Base-by-base conservation (phyloP, 2,888 invertebrate genomes). In the Noctua fimbriata region DNA sequence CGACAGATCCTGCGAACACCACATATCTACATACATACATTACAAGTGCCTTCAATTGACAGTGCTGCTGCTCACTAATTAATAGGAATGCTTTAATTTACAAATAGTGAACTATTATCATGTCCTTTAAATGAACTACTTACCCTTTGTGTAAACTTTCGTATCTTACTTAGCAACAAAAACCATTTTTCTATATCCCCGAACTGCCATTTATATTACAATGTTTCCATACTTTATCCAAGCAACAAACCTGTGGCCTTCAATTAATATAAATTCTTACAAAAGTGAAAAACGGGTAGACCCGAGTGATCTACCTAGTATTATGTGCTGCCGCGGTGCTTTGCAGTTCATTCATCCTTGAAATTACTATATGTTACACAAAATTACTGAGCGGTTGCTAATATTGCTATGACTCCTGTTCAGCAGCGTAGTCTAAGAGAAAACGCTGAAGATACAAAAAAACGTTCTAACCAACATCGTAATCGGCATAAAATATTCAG, bases 1-100 rank as follows among this genome's bases (percentile, higher is more conserved):
- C 83, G 79, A 89, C 89, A 91, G 90, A 89, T 89, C 84, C 84
- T 84, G 81, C 73, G 75, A 83, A 85, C 76, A 83, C 84, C 84
- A 86, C 79, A 76, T 87, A 85, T 41, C 44, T 67, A 67, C n/a
- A 67, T 36, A 88, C 69, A 77, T 83, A 88, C 69, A 78, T 83
- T 87, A 89, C 80, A 83, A 84, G 80, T 87, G 86, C 85, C 73
- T 82, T 73, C 84, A 75, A 76, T 82, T 81, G 81, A 87, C 79
- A 73, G 70, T 69, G 72, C 76, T 76, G 60, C 77, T 71, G 69
- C 21, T 74, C 28, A 32, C 55, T 81, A 71, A 79, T 41, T 65
- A 79, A 63, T 24, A 41, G 58, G 44, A 67, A 74, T 83, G 65
- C 18, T 76, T 44, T 66, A 58, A 60, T 83, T 75, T 86, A 82